These are phyloP conservation scores for Spea hammondii DNA, from an alignment of 2,797 vertebrate genomes.

Conservation along the genomic window DNA sequence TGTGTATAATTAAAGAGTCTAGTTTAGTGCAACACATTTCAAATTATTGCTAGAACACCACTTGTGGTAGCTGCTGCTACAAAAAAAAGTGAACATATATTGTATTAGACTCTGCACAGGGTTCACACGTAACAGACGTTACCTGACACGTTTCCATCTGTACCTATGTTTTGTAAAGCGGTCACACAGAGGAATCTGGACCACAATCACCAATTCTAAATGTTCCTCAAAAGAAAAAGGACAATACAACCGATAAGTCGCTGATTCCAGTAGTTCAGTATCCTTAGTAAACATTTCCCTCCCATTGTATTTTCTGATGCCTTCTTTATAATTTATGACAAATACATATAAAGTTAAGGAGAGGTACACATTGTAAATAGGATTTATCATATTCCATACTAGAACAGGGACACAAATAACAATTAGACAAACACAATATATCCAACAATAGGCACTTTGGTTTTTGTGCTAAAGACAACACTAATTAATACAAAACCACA, in stretches of 20 bases:
- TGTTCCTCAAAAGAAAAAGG: not conserved
- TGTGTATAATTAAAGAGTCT: not conserved
- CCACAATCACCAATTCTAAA: not conserved
- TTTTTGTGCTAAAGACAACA: not conserved
- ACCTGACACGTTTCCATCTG: not conserved
- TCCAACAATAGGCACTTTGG: slow-evolving; percentile 14
- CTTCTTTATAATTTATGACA: not conserved
- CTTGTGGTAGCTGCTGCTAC: not conserved
- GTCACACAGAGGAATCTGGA: not conserved
- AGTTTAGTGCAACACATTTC: not conserved
- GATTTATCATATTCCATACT: too few relatives aligned
- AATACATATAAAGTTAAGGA: not conserved
- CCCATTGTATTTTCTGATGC: not conserved
- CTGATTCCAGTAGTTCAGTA: slow-evolving; percentile 6
- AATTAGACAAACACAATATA: too few relatives aligned
- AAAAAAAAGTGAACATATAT: not conserved
- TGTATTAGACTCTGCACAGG: not conserved
- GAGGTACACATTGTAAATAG: too few relatives aligned
- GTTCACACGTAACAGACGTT: not conserved
- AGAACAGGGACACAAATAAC: too few relatives aligned
- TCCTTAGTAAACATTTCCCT: not conserved
- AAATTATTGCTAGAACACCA: not conserved
- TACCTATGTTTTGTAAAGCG: too few relatives aligned
- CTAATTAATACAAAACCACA: too few relatives aligned
- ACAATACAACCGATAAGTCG: not conserved